A percentile compares a stretch with the other conserved stretches of the same genome.
These are phyloP conservation scores for Prosopocoilus inquinatus DNA, from an alignment of 2,888 invertebrate genomes.

Conservation along the genomic window DNA sequence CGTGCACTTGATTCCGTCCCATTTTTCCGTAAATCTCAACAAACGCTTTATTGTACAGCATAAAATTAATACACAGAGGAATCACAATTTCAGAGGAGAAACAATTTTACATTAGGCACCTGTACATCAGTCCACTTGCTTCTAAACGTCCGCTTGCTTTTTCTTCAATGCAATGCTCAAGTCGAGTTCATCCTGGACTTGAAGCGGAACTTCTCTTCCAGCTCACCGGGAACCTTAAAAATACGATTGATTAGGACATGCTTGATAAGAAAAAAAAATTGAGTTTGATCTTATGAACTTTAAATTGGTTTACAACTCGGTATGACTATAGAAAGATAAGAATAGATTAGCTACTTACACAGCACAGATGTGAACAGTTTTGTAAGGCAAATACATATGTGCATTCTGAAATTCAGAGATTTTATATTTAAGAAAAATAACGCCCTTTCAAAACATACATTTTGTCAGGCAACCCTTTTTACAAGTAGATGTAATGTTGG, in stretches of 20 bases:
- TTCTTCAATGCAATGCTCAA: background rate
- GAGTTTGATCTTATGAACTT: too few species aligned
- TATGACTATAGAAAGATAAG: too few species aligned
- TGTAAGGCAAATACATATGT: background rate
- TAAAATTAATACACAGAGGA: background rate
- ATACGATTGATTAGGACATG: background rate
- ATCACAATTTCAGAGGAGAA: constrained; percentile 21
- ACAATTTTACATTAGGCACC: constrained; percentile 28
- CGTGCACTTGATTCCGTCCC: constrained; percentile 21
- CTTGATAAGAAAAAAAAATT: background rate
- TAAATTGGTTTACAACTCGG: too few species aligned
- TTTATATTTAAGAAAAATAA: too few species aligned
- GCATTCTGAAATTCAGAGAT: too few species aligned
- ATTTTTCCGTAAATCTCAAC: constrained; percentile 15
- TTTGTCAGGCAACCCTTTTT: too few species aligned
- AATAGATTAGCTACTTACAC: background rate
- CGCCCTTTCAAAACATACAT: background rate
- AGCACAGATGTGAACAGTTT: constrained; percentile 4
- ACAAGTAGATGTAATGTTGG: too few species aligned
- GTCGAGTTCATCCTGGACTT: constrained; percentile 37
- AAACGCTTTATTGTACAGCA: background rate
- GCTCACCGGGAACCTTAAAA: constrained; percentile 57
- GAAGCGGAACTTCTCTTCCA: constrained; percentile 58
- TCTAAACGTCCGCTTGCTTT: constrained; percentile 24
- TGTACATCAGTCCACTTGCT: constrained; percentile 29